Conservation (phyloP, 2,797 vertebrate genomes). For the Urocyon cinereoargenteus region DNA sequence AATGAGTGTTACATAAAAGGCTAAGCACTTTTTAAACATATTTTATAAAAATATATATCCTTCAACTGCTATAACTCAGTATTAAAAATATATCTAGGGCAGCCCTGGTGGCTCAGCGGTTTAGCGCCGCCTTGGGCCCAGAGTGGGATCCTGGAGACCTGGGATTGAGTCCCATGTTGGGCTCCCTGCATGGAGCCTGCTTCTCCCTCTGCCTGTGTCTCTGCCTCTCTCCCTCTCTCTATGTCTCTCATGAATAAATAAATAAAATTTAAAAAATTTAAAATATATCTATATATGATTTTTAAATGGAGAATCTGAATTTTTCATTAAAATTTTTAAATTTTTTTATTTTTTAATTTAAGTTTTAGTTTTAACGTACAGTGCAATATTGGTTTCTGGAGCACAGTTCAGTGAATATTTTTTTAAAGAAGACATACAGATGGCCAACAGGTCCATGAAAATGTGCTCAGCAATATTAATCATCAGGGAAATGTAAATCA, state of each 20-base stretch:
- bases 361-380: background rate
- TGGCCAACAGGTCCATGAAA: background rate
- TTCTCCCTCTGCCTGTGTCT: no score
- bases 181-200: no score
- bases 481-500: background rate
- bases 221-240: no score
- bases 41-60: slow-evolving; percentile 8
- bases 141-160: no score
- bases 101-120: no score
- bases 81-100: background rate
- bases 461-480: background rate
- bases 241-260: no score
- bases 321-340: background rate
- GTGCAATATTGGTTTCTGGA: background rate
- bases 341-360: background rate
- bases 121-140: no score
- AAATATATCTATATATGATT: background rate
- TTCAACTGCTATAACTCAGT: background rate
- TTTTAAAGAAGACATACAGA: background rate
- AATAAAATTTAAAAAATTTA: no score
- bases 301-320: background rate
- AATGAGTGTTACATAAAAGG: background rate
- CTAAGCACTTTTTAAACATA: background rate
- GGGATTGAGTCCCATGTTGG: no score
- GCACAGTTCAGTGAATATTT: background rate